Evolutionary conservation across 2,113 vertebrate species (phyloP).

Genomic region (Alectura lathami): DNA sequence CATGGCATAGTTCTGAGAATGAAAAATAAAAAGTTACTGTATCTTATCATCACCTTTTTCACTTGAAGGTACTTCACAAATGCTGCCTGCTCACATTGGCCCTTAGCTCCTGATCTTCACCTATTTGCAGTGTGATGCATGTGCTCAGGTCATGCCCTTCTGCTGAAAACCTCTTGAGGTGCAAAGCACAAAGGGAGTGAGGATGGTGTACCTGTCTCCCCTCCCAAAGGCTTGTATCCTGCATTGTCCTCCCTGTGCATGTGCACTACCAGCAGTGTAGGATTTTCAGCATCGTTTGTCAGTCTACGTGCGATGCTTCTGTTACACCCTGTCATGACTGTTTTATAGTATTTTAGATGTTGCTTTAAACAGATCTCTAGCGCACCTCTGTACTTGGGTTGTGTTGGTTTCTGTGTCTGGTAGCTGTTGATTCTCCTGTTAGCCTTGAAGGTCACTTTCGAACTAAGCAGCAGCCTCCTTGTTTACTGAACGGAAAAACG

Average conservation of each 20-base stretch:
- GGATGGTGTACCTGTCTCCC: background rate
- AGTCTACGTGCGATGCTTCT: rapidly evolving
- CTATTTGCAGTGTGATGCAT: background rate
- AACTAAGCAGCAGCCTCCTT: background rate
- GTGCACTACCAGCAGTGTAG: rapidly evolving
- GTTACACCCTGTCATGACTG: background rate
- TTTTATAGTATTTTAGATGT: rapidly evolving
- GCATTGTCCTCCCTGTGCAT: rapidly evolving
- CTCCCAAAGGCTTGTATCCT: background rate
- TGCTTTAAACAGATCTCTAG: background rate
- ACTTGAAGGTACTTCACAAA: background rate
- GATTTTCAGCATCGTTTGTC: background rate
- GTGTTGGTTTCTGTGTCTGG: background rate
- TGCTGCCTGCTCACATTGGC: background rate
- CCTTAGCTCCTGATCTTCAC: background rate
- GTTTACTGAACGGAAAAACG: background rate
- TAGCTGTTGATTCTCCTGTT: background rate
- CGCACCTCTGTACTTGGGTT: rapidly evolving
- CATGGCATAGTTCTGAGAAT: background rate
- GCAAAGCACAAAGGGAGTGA: background rate
- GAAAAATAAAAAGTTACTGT: background rate
- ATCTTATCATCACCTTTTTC: rapidly evolving
- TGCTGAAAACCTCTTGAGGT: background rate
- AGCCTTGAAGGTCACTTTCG: background rate
- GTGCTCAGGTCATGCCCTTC: background rate